These are phyloP conservation scores for Limnephilus marmoratus DNA, from an alignment of 2,888 invertebrate species.

Conservation along the genomic window DNA sequence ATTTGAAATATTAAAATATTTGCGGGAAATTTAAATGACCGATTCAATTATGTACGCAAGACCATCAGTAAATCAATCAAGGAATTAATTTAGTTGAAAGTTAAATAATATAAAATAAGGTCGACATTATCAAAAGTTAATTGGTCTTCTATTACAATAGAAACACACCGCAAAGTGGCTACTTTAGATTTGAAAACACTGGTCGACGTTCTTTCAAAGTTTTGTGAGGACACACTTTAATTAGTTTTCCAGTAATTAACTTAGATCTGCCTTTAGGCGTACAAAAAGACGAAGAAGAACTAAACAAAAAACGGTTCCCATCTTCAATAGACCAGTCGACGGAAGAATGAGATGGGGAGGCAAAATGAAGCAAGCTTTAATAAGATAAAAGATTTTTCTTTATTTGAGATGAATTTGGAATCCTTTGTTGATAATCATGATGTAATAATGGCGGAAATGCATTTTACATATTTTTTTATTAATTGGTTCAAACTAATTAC, in stretches of 20 bases:
- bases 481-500: too few relatives aligned
- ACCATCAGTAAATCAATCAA: background rate
- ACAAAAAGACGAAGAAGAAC: slow-evolving; percentile 8
- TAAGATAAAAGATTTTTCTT: slow-evolving; percentile 12
- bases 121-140: background rate
- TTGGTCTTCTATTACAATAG: background rate
- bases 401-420: background rate
- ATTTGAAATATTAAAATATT: background rate
- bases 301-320: slow-evolving; percentile 18
- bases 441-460: background rate
- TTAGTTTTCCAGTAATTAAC: slow-evolving; percentile 49
- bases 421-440: background rate
- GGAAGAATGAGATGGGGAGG: slow-evolving; percentile 4
- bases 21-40: too few relatives aligned
- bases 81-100: background rate
- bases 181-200: slow-evolving; percentile 1
- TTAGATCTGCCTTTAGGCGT: slow-evolving; percentile 20
- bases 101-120: background rate
- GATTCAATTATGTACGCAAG: background rate
- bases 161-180: background rate
- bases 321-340: background rate
- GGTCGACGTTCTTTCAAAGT: background rate
- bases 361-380: background rate
- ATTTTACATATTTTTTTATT: background rate
- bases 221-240: slow-evolving; percentile 33